Evolutionary conservation across 2,888 invertebrate genomes (phyloP).

Genomic region (Metallyticus violacea): DNA sequence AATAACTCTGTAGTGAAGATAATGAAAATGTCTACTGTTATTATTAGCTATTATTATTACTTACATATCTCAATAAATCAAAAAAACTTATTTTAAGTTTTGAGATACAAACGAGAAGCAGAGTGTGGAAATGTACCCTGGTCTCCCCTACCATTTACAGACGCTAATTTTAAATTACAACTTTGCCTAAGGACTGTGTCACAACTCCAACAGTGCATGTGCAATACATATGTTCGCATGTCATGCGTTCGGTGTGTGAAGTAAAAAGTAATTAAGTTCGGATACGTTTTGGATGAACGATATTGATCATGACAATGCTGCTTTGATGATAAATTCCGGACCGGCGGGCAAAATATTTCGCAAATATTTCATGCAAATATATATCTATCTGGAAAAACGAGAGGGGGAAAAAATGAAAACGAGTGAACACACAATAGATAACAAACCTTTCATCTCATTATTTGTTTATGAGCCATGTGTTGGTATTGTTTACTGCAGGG

Average conservation of each 20-base stretch:
- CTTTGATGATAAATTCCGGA: neutral
- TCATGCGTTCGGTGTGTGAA: neutral
- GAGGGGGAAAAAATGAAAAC: neutral
- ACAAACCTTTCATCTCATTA: neutral
- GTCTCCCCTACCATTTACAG: too few relatives aligned
- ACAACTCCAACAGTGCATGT: too few relatives aligned
- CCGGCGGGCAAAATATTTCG: neutral
- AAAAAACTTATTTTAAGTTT: too few relatives aligned
- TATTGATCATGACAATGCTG: neutral
- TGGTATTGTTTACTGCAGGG: neutral
- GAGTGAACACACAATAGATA: neutral
- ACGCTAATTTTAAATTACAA: neutral
- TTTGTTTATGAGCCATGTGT: neutral
- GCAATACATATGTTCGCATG: neutral
- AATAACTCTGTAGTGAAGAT: too few relatives aligned
- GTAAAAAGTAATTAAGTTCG: neutral
- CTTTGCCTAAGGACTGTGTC: neutral
- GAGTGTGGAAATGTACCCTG: neutral
- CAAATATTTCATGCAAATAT: neutral
- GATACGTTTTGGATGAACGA: neutral
- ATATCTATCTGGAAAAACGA: neutral
- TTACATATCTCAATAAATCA: too few relatives aligned
- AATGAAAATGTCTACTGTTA: too few relatives aligned
- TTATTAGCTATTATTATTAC: too few relatives aligned
- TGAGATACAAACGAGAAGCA: neutral